Base-by-base conservation (phyloP, 2,888 invertebrate species). In the Sinhomidia bicolor region DNA sequence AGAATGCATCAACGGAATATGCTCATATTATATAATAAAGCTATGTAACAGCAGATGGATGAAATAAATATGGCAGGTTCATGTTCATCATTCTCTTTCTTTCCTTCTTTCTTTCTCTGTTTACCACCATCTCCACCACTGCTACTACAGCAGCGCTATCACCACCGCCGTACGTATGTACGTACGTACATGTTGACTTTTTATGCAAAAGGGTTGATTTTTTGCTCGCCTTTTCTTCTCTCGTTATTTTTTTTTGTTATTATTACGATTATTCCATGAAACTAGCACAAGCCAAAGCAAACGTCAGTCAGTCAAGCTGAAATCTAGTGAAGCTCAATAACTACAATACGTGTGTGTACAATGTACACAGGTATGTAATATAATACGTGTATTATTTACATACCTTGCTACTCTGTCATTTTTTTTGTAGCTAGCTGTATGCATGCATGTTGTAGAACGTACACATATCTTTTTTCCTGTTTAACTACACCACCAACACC, bases 61-160 rank as follows among this genome's bases (percentile, higher is more conserved):
- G 87, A 88, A 82, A 54, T 71, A 57, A 57, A 76, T 76, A 62
- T 85, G 87, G 68, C 81, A 88, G 65, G 68, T 68, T 71, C 62
- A 62, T 62, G 68, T 68, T 71, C 62, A 62, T 62, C 26, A 62
- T 62, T 29, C 62, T 62, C 62, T 9, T 9, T 41, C 9, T 41
- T 47, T 32, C 81, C 44, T 47, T 81, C 20, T 41, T 7, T 41
- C 10, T 47, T 23, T 26, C 51, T 78, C 65, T 47, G 5, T 29
- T 54, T 23, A 54, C 26, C n/a, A 57, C 54, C 32, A 51, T 32
- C 20, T 10, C n/a, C 51, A 65, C 51, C 71, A 68, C 47, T n/a
- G n/a, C n/a, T n/a, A n/a, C n/a, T n/a, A n/a, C 57, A 57, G n/a
- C 23, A 23, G 3, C 23, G 36, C n/a, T n/a, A 82, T 71, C 20